Percentiles rank a stretch among this genome's conserved stretches.
These are phyloP conservation scores for Siniperca obscura DNA, from an alignment of 2,797 vertebrate genomes.

Conservation along the genomic window DNA sequence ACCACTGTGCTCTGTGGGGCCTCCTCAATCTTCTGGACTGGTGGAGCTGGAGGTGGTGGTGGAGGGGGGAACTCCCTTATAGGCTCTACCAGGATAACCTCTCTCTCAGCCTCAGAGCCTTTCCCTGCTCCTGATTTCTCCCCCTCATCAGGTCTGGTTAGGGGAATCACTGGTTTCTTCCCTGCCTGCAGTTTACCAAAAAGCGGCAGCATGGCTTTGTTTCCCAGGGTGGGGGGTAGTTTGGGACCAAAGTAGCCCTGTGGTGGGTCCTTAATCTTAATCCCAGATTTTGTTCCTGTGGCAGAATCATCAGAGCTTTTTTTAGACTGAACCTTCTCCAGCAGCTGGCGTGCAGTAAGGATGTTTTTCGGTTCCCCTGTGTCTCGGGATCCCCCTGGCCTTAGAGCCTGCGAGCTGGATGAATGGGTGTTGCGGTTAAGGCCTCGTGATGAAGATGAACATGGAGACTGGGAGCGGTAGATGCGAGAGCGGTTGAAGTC, in stretches of 20 bases:
- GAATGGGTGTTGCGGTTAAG: constrained; percentile 80
- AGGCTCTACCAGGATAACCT: constrained; percentile 85
- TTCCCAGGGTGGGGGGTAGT: constrained; percentile 92
- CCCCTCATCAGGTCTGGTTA: constrained; percentile 86
- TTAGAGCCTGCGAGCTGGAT: constrained; percentile 70
- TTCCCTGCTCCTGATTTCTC: constrained; percentile 84
- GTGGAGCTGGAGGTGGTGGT: constrained; percentile 83
- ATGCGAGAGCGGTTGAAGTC: constrained; percentile 96
- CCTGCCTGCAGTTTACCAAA: constrained; percentile 94
- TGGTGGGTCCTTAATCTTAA: constrained; percentile 97
- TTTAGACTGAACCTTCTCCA: constrained; percentile 95
- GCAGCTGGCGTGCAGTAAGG: constrained; percentile 92
- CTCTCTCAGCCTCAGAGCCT: constrained; percentile 77
- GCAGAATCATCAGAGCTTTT: constrained; percentile 85
- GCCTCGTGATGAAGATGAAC: constrained; percentile 85
- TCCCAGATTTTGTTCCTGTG: constrained; percentile 87
- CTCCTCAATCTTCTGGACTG: constrained; percentile 81
- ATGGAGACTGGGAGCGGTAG: constrained; percentile 95
- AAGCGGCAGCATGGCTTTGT: constrained; percentile 92
- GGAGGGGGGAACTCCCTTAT: constrained; percentile 88
- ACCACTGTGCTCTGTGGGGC: constrained; percentile 55
- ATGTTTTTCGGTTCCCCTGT: constrained; percentile 91
- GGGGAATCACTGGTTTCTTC: constrained; percentile 85
- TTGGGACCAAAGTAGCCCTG: constrained; percentile 98
- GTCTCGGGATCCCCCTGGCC: constrained; percentile 75